Evolutionary conservation across 2,888 invertebrate genomes (phyloP).

Genomic region (Zele albiditarsus): DNA sequence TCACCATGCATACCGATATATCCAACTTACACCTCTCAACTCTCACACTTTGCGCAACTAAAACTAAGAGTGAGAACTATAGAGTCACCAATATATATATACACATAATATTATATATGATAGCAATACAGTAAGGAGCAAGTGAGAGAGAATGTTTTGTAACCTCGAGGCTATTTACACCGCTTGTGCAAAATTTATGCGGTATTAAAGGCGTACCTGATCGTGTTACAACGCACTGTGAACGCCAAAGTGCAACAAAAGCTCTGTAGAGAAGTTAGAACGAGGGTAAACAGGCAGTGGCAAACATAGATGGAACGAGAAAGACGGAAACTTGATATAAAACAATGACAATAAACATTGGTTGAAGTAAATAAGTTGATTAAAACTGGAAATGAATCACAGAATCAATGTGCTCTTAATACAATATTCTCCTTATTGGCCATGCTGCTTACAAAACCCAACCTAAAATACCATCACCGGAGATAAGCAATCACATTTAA

Average conservation of each 20-base stretch:
- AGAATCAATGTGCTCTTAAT: neutral
- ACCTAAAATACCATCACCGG: slow-evolving; percentile 9
- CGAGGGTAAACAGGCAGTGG: neutral
- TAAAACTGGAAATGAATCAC: slow-evolving; percentile 16
- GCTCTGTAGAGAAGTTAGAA: neutral
- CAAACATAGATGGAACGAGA: neutral
- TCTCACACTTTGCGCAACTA: neutral
- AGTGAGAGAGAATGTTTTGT: slow-evolving; percentile 31
- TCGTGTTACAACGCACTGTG: slow-evolving; percentile 47
- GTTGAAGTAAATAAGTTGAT: slow-evolving; percentile 16
- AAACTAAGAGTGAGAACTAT: slow-evolving; percentile 4
- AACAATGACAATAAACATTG: neutral
- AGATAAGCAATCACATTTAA: slow-evolving; percentile 10
- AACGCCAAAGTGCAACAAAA: slow-evolving; percentile 1
- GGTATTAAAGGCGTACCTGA: slow-evolving; percentile 47
- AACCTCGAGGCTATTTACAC: slow-evolving; percentile 42
- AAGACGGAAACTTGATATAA: neutral
- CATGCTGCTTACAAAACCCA: neutral
- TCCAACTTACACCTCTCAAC: neutral
- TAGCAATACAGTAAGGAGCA: neutral
- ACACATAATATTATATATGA: neutral
- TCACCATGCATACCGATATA: slow-evolving; percentile 35
- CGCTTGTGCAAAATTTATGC: slow-evolving; percentile 44
- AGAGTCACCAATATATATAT: neutral
- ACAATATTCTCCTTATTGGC: neutral